phyloP scores from a whole-genome alignment of 2,888 invertebrate genomes.

The Protula sp. region DNA sequence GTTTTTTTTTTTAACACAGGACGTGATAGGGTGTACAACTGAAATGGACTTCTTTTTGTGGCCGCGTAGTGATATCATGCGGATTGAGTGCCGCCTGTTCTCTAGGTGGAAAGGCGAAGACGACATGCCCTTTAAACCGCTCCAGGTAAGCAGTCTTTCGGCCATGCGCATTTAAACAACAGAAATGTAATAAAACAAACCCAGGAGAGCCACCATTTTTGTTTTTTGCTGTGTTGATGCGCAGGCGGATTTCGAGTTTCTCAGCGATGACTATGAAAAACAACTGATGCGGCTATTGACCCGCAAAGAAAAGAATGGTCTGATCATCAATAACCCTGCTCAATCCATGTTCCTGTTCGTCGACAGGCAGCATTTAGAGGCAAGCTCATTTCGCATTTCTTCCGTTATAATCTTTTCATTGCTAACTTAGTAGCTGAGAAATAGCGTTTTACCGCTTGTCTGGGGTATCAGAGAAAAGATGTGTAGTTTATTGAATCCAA shows the following conservation, averaged over 20 bases:
- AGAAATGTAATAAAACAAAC: too few species aligned
- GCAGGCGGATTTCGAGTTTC: slow-evolving; percentile 39
- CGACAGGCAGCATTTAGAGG: slow-evolving; percentile 43
- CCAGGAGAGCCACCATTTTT: too few species aligned
- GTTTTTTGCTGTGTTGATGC: too few species aligned
- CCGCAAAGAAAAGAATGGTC: slow-evolving; percentile 37
- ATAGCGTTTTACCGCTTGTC: too few species aligned
- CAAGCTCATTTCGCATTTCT: background rate
- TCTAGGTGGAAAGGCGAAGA: slow-evolving; percentile 49
- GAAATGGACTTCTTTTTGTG: slow-evolving; percentile 50
- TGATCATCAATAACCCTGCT: slow-evolving; percentile 45
- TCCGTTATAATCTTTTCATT: background rate
- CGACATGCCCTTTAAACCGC: slow-evolving; percentile 34
- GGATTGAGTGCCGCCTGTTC: slow-evolving; percentile 45
- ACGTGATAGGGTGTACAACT: slow-evolving; percentile 46
- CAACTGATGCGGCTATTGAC: slow-evolving; percentile 39
- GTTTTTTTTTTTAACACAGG: too few species aligned
- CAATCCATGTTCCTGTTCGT: slow-evolving; percentile 49
- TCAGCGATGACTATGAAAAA: slow-evolving; percentile 42
- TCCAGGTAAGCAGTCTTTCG: slow-evolving; percentile 43
- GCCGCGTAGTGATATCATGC: slow-evolving; percentile 49
- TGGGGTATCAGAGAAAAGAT: too few species aligned
- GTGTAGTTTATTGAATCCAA: too few species aligned
- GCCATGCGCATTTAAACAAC: too few species aligned
- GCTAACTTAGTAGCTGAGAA: too few species aligned